A percentile compares a stretch with the other conserved stretches of the same genome.
These are phyloP conservation scores for Entomyzon cyanotis DNA, from an alignment of 2,113 vertebrate genomes.

Conservation along the genomic window DNA sequence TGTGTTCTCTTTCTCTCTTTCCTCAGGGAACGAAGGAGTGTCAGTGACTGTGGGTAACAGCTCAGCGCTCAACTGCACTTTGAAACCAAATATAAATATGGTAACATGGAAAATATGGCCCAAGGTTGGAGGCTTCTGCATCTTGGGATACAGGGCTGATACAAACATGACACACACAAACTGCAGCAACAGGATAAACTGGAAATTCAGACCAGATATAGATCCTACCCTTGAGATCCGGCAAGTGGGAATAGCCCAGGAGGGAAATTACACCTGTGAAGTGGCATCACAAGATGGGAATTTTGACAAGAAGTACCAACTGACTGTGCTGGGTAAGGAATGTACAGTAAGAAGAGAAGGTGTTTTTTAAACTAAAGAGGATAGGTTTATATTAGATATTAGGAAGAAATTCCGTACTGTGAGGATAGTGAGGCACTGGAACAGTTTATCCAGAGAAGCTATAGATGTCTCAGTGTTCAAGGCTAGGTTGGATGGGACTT, in stretches of 20 bases:
- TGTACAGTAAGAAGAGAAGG: not conserved
- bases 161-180: not conserved
- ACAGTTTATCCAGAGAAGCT: not conserved
- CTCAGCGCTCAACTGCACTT: not conserved
- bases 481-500: not conserved
- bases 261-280: slow-evolving; percentile 50
- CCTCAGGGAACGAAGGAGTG: not conserved
- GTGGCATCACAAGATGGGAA: not conserved
- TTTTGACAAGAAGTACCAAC: rapidly evolving
- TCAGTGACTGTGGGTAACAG: not conserved
- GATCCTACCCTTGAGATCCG: slow-evolving; percentile 1
- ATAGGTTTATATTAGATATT: not conserved
- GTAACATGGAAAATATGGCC: slow-evolving; percentile 6
- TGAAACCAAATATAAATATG: rapidly evolving
- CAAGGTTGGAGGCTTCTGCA: not conserved
- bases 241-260: slow-evolving; percentile 16
- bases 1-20: not conserved
- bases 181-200: slow-evolving; percentile 45
- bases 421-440: not conserved
- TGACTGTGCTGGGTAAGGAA: slow-evolving; percentile 67
- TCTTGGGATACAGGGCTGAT: not conserved
- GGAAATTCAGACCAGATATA: not conserved
- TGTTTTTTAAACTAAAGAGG: not conserved
- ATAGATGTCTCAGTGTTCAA: not conserved
- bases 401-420: not conserved